Conservation (phyloP, 2,113 vertebrate genomes). For the Takifugu flavidus region DNA sequence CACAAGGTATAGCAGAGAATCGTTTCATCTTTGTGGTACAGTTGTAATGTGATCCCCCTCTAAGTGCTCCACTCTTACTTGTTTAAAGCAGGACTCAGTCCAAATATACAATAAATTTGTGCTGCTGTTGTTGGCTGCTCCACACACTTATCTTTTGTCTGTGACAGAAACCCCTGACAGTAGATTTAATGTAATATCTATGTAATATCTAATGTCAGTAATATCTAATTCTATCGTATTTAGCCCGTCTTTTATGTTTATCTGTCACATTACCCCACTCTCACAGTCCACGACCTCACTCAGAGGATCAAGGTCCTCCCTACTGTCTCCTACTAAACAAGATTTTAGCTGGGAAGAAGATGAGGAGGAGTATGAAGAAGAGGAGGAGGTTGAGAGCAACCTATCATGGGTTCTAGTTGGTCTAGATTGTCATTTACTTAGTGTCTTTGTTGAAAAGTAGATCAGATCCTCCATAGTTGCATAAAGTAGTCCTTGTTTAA, state of each 20-base stretch:
- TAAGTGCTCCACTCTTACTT: neutral
- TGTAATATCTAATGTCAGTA: conserved; percentile 10
- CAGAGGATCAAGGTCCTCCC: conserved; percentile 47
- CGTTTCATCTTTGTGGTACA: neutral
- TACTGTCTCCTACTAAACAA: conserved; percentile 34
- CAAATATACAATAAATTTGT: no score
- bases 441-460: conserved; percentile 10
- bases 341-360: conserved; percentile 56
- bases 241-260: conserved; percentile 13
- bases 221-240: conserved; percentile 1
- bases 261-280: conserved; percentile 49
- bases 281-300: conserved; percentile 61
- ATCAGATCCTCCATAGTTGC: neutral
- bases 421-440: conserved; percentile 27
- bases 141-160: conserved; percentile 1
- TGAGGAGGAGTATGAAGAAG: conserved; percentile 40
- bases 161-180: neutral
- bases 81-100: neutral
- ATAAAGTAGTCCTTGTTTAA: neutral
- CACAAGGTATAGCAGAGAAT: neutral
- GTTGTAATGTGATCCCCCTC: neutral
- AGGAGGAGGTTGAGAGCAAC: conserved; percentile 63
- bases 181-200: conserved; percentile 10
- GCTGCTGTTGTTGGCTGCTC: neutral
- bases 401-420: conserved; percentile 39